Evolutionary conservation across 2,888 invertebrate species (phyloP).

Genomic region (Troglohyphantes excavatus): DNA sequence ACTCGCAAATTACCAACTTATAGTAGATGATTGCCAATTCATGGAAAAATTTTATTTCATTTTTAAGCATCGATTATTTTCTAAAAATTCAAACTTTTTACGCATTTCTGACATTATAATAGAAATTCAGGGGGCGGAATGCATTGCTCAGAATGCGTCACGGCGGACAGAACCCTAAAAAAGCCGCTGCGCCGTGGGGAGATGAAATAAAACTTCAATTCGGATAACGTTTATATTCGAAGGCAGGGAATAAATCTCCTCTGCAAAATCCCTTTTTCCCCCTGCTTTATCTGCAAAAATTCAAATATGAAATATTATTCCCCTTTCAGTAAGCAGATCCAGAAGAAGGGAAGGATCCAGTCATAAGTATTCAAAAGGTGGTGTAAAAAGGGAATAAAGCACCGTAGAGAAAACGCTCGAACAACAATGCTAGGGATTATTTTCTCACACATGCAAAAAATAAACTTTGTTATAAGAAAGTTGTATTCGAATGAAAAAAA

Average conservation of each 20-base stretch:
- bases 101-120: not conserved
- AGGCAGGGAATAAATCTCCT: constrained; percentile 11
- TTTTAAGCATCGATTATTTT: too few species aligned
- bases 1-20: too few species aligned
- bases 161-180: not conserved
- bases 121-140: not conserved
- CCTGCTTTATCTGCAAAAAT: not conserved
- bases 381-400: not conserved
- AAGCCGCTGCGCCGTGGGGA: constrained; percentile 4
- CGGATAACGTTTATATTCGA: constrained; percentile 28
- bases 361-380: constrained; percentile 16
- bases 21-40: too few species aligned
- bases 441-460: too few species aligned
- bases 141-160: not conserved
- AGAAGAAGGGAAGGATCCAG: constrained; percentile 4
- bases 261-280: constrained; percentile 1
- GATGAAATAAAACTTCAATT: not conserved
- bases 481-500: too few species aligned
- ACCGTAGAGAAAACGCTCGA: not conserved
- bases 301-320: constrained; percentile 27
- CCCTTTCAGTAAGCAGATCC: constrained; percentile 8
- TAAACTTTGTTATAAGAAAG: too few species aligned
- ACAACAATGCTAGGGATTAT: too few species aligned
- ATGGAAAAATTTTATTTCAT: too few species aligned
- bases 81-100: not conserved